These are phyloP conservation scores for Neotoxoptera formosana DNA, from an alignment of 1,140 invertebrate genomes.

Conservation along the genomic window DNA sequence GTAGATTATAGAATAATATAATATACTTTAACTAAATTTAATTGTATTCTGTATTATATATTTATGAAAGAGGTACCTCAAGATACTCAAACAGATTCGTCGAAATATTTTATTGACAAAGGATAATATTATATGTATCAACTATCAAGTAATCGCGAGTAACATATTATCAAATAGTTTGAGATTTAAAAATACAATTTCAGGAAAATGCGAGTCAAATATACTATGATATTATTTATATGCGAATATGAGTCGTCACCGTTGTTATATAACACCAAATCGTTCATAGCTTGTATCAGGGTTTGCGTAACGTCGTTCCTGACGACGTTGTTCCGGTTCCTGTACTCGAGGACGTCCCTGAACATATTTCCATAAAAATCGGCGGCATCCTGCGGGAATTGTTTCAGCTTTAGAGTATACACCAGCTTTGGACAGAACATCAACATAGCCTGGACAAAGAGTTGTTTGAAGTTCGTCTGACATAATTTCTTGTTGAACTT, in stretches of 20 bases:
- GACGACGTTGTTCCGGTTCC: slow-evolving; percentile 50
- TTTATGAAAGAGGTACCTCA: too few relatives aligned
- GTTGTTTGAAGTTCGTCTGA: not conserved
- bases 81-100: too few relatives aligned
- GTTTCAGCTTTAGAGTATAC: slow-evolving; percentile 43
- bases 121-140: too few relatives aligned
- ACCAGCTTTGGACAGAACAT: slow-evolving; percentile 58
- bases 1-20: too few relatives aligned
- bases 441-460: not conserved
- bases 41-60: too few relatives aligned
- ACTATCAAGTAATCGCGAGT: too few relatives aligned
- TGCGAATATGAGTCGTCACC: slow-evolving; percentile 63
- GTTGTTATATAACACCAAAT: not conserved
- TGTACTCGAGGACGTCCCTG: slow-evolving; percentile 60
- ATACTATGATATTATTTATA: too few relatives aligned
- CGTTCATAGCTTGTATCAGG: slow-evolving; percentile 58
- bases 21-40: too few relatives aligned
- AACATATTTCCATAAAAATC: slow-evolving; percentile 60
- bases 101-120: too few relatives aligned
- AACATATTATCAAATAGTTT: too few relatives aligned
- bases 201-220: too few relatives aligned
- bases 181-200: too few relatives aligned
- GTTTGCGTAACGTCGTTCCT: slow-evolving; percentile 62
- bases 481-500: slow-evolving; percentile 40
- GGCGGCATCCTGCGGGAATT: slow-evolving; percentile 59